phyloP scores from a whole-genome alignment of 2,888 invertebrate genomes.

The Andricus curvator region DNA sequence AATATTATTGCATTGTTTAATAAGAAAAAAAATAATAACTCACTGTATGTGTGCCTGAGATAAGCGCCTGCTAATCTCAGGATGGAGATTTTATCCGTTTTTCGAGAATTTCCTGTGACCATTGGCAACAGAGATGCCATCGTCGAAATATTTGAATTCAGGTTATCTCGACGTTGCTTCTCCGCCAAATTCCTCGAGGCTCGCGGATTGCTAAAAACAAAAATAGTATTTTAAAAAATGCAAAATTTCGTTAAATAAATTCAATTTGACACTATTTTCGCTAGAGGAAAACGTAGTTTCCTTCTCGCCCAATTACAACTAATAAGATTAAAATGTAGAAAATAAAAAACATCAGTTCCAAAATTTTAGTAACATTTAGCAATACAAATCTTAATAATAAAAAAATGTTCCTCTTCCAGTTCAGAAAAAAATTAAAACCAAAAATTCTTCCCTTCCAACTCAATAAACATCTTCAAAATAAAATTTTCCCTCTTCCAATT shows the following conservation, averaged over 20 bases:
- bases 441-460: no score
- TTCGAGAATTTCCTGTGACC: conserved; percentile 89
- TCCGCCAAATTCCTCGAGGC: conserved; percentile 93
- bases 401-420: no score
- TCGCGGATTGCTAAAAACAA: conserved; percentile 84
- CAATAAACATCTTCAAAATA: no score
- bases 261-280: neutral
- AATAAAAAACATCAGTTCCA: no score
- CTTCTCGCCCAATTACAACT: no score
- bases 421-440: no score
- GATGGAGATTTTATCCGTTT: conserved; percentile 95
- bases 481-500: no score
- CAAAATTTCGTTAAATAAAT: neutral
- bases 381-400: no score
- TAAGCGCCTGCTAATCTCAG: conserved; percentile 92
- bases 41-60: conserved; percentile 88
- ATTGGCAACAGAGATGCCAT: conserved; percentile 91
- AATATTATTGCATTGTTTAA: no score
- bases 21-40: conserved; percentile 56
- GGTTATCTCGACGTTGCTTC: conserved; percentile 93
- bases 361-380: no score
- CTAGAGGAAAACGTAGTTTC: no score
- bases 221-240: conserved; percentile 5
- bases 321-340: no score
- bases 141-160: conserved; percentile 91